A percentile compares a stretch with the other conserved stretches of the same genome.
Evolutionary conservation across 2,113 vertebrate species (phyloP).

Genomic region (Microcebus tavaratra): DNA sequence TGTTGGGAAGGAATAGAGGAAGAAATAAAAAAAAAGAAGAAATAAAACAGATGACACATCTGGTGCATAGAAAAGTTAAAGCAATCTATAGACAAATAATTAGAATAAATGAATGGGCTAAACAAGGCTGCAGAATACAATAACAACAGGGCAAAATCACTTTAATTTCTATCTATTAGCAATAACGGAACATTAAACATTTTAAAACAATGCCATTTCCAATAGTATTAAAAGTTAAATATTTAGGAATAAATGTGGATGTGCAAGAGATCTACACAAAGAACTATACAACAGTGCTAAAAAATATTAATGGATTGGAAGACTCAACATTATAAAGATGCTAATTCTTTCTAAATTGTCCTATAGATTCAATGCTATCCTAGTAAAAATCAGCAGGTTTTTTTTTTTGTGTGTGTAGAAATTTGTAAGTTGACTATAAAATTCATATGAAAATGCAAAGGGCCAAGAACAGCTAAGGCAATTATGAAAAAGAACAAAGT

Average conservation of each 20-base stretch:
- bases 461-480: neutral
- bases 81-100: neutral
- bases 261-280: neutral
- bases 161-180: neutral
- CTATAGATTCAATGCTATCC: neutral
- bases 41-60: neutral
- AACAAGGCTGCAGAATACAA: neutral
- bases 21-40: neutral
- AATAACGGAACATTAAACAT: neutral
- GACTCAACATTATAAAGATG: neutral
- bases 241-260: neutral
- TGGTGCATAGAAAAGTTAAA: neutral
- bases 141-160: neutral
- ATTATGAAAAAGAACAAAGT: neutral
- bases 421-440: conserved; percentile 7
- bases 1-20: neutral
- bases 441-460: neutral
- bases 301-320: neutral
- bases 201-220: neutral
- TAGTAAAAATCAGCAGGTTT: neutral
- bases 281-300: neutral
- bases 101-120: neutral
- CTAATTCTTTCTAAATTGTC: neutral
- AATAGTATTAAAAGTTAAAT: neutral
- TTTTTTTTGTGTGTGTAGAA: neutral